Base-by-base conservation (phyloP, 2,113 vertebrate species). In the Laticauda colubrina region DNA sequence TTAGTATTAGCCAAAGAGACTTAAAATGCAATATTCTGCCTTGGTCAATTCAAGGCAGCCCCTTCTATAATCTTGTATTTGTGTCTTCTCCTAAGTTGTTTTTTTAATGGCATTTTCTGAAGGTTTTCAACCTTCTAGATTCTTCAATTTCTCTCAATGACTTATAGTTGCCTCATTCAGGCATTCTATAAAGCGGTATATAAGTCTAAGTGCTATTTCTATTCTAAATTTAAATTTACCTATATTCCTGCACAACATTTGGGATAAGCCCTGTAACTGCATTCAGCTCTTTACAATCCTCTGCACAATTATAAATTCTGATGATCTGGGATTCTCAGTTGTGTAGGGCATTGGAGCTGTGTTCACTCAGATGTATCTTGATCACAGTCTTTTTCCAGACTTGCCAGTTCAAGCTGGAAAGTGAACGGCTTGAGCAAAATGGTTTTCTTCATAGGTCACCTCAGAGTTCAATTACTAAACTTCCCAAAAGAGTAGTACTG, bases 31-130 rank as follows among this genome's bases (percentile, higher is more conserved):
- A 2, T 20, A 39, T 34, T 45, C 11, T 0, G 23, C 11, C 1
- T 39, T 34, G 5, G 6, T 45, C 26, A 34, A 39, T n/a, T 0
- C 0, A 48, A 81, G 34, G 39, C 53, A 90, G 54, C 15, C 23
- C 43, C 0, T 0, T 48, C 34, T 57, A 85, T 39, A 85, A 55
- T 14, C 8, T 21, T 59, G 20, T 59, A 43, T 34, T 57, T 24
- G 24, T 57, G 14, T 26, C 26, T 0, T 0, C 64, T 57, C 34
- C 48, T 3, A n/a, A 5, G 1, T 12, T 64, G 39, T 5, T 59
- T 57, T 26, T 43, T 61, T 51, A 51, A 59, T 87, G 26, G 0
- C 75, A 9, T 6, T 92, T 64, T 94, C 34, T 14, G 56, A 7
- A 94, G 12, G 12, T 92, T 48, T 75, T 54, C 86, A 86, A 85